Conservation (phyloP, 2,113 vertebrate genomes). For the Phrynosoma platyrhinos region DNA sequence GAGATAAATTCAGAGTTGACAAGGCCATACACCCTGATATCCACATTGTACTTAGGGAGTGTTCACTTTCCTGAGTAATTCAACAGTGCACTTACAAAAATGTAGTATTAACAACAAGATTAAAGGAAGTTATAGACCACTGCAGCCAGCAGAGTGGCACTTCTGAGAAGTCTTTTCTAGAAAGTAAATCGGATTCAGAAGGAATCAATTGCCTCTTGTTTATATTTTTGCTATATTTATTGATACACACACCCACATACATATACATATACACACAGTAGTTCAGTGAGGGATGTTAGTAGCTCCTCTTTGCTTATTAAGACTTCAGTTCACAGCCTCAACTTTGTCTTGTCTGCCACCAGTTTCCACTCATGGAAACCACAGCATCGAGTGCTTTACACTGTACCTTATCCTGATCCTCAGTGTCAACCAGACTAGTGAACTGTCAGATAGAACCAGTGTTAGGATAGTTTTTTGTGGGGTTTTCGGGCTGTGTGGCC, state of each 20-base stretch:
- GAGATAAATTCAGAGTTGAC: no score
- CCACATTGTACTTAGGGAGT: no score
- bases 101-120: not conserved
- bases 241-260: no score
- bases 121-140: not conserved
- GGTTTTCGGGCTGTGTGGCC: no score
- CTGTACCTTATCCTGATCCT: not conserved
- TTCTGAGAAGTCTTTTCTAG: slow-evolving; percentile 3
- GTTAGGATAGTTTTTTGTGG: no score
- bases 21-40: no score
- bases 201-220: not conserved
- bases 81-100: not conserved
- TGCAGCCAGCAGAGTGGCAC: not conserved
- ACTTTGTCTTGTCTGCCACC: not conserved
- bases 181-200: not conserved
- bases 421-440: not conserved
- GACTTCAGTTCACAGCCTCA: not conserved
- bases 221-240: not conserved
- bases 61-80: not conserved
- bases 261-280: not conserved
- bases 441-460: not conserved
- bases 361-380: not conserved
- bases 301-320: not conserved
- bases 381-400: not conserved
- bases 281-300: not conserved